Evolutionary conservation across 2,888 invertebrate genomes (phyloP).

Genomic region (Argyresthia albistria): DNA sequence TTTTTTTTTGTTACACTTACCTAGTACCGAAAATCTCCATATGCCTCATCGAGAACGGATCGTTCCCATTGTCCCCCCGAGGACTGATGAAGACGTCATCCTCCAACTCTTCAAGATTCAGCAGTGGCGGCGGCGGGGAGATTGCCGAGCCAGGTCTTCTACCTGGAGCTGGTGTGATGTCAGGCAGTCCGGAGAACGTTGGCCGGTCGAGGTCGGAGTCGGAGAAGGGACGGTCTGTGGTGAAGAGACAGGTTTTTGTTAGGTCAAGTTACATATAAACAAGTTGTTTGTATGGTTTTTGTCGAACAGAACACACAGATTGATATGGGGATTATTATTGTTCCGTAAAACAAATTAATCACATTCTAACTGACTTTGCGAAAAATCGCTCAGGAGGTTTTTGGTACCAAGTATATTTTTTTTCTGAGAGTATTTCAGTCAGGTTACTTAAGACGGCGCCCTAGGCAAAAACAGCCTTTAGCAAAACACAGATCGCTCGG

Average conservation of each 20-base stretch:
- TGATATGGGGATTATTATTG: no score
- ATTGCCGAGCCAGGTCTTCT: neutral
- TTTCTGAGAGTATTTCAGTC: no score
- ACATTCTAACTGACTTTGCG: no score
- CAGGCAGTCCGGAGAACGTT: conserved; percentile 17
- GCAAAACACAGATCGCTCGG: no score
- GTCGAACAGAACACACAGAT: no score
- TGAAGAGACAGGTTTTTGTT: neutral
- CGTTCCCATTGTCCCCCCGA: conserved; percentile 44
- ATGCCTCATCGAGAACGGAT: conserved; percentile 46
- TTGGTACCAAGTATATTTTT: no score
- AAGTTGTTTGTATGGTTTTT: no score
- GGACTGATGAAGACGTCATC: conserved; percentile 61
- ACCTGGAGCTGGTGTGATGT: conserved; percentile 17
- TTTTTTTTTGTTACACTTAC: no score
- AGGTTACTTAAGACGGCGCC: no score
- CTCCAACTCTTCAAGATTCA: conserved; percentile 47
- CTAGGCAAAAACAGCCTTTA: no score
- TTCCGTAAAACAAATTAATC: no score
- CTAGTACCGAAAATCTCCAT: conserved; percentile 7
- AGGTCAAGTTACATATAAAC: neutral
- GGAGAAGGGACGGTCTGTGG: conserved; percentile 56
- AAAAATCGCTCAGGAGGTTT: no score
- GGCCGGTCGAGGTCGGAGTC: conserved; percentile 20
- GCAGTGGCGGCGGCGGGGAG: conserved; percentile 46